Percentiles rank a stretch among this genome's conserved stretches.
phyloP scores from a whole-genome alignment of 2,797 vertebrate species.

The Phyllotis vaccarum region DNA sequence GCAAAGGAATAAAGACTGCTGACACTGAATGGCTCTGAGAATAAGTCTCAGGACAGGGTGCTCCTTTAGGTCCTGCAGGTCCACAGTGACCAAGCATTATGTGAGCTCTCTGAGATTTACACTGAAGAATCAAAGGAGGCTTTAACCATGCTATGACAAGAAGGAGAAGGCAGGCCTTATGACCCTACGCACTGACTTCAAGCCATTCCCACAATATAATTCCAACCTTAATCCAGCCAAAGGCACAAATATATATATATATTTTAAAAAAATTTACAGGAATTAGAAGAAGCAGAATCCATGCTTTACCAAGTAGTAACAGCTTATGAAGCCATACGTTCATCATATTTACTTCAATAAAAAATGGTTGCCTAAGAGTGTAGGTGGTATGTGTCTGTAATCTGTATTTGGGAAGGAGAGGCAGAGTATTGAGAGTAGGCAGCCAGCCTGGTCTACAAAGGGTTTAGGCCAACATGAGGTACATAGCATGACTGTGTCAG shows the following conservation, averaged over 20 bases:
- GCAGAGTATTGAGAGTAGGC: neutral
- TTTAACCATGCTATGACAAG: slow-evolving; percentile 2
- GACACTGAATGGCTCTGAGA: slow-evolving; percentile 1
- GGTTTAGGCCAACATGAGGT: neutral
- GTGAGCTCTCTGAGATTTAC: neutral
- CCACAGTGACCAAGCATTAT: neutral
- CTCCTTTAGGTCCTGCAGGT: neutral
- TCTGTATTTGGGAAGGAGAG: neutral
- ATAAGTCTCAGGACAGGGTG: neutral
- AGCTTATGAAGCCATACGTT: slow-evolving; percentile 29
- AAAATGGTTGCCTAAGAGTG: neutral
- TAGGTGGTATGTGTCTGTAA: neutral
- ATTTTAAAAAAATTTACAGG: slow-evolving; percentile 26
- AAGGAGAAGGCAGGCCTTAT: slow-evolving; percentile 51
- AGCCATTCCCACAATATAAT: slow-evolving; percentile 33
- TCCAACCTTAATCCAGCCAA: slow-evolving; percentile 39
- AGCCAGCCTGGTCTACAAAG: neutral
- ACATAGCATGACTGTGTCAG: neutral
- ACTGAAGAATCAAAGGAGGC: slow-evolving; percentile 51
- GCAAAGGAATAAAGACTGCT: neutral
- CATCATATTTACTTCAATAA: slow-evolving; percentile 39
- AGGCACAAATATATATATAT: neutral
- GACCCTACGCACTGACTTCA: slow-evolving; percentile 13
- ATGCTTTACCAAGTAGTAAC: slow-evolving; percentile 16
- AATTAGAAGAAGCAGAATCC: slow-evolving; percentile 16